Evolutionary conservation across 2,113 vertebrate species (phyloP).

Genomic region (Pan troglodytes): DNA sequence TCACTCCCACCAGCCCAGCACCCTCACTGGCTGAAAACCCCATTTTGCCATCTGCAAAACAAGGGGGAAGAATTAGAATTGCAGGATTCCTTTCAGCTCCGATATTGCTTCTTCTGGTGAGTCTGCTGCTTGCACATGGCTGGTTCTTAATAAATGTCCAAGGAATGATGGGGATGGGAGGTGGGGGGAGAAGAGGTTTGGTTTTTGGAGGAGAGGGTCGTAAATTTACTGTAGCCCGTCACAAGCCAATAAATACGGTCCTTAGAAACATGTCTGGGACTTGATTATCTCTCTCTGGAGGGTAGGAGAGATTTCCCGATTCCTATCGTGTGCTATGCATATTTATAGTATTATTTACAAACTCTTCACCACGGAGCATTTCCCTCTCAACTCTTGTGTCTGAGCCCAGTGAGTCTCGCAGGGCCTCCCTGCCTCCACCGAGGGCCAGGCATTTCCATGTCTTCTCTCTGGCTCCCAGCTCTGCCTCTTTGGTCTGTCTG

Average conservation of each 20-base stretch:
- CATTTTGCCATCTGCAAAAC: fast-evolving
- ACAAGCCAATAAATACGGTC: background rate
- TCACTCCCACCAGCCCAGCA: background rate
- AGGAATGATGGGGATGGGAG: background rate
- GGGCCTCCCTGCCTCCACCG: fast-evolving
- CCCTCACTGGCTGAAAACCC: background rate
- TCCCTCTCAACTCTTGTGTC: no score
- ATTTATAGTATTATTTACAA: background rate
- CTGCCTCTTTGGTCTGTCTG: conserved; percentile 59
- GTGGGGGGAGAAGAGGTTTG: background rate
- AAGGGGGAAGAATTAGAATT: fast-evolving
- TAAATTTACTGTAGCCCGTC: background rate
- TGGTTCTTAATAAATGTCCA: background rate
- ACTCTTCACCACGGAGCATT: fast-evolving
- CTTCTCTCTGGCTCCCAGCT: conserved; percentile 53
- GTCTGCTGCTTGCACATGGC: fast-evolving
- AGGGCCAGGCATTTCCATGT: conserved; percentile 39
- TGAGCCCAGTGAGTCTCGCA: fast-evolving
- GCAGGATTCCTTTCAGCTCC: fast-evolving
- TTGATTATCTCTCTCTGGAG: background rate
- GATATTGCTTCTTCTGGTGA: fast-evolving
- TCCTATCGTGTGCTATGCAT: background rate
- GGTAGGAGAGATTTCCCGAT: background rate
- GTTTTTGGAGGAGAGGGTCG: background rate
- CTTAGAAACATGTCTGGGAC: background rate